phyloP scores from a whole-genome alignment of 2,113 vertebrate species.

The Platysternon megacephalum region DNA sequence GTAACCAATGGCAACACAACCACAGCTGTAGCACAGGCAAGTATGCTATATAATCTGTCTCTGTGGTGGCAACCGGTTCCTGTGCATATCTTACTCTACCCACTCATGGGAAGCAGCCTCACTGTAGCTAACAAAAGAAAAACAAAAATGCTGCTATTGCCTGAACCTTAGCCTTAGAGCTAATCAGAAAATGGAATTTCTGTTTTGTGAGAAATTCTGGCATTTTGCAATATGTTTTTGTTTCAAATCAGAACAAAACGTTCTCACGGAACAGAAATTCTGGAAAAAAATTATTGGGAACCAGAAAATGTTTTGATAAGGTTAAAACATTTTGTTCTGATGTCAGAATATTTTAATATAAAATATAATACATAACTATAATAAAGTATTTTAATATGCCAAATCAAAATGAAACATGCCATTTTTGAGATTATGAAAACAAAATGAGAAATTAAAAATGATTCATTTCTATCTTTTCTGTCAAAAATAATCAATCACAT shows the following conservation, averaged over 20 bases:
- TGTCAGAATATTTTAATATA: neutral
- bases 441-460: neutral
- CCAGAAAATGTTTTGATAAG: neutral
- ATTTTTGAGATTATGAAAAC: neutral
- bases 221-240: neutral
- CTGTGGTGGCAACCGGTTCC: neutral
- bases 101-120: neutral
- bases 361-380: neutral
- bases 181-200: neutral
- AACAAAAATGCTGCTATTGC: neutral
- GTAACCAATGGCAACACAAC: neutral
- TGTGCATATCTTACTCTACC: neutral
- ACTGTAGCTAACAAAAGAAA: neutral
- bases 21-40: neutral
- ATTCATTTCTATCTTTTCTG: neutral
- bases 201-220: neutral
- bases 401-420: neutral
- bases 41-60: neutral
- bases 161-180: neutral
- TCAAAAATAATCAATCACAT: neutral
- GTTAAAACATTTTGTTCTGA: neutral
- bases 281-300: neutral
- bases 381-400: neutral
- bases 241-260: neutral
- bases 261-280: neutral